phyloP scores from a whole-genome alignment of 1,140 invertebrate species.

The Penaeus japonicus region DNA sequence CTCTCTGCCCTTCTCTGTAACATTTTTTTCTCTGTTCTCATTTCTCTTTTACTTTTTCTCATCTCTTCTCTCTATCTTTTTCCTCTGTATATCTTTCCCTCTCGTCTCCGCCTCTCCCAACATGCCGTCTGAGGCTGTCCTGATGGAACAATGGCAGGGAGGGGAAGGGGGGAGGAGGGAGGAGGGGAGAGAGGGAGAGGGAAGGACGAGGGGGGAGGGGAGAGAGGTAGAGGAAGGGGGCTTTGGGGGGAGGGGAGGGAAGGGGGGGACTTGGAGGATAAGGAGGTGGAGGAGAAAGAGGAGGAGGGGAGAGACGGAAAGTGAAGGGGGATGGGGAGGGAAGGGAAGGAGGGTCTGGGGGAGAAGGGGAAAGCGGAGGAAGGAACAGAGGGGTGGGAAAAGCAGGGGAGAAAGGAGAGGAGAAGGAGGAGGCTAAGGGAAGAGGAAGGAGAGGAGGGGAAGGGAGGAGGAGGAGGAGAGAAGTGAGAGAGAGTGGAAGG shows the following conservation, averaged over 20 bases:
- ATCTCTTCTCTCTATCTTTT: too few relatives aligned
- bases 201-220: neutral
- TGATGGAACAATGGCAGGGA: neutral
- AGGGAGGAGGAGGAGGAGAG: neutral
- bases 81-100: too few relatives aligned
- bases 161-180: neutral
- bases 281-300: neutral
- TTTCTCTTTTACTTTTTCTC: neutral
- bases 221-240: too few relatives aligned
- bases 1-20: neutral
- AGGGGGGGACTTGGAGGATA: neutral
- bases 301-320: neutral
- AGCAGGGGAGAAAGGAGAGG: neutral
- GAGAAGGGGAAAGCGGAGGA: neutral
- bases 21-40: neutral
- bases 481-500: neutral
- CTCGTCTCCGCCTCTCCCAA: neutral
- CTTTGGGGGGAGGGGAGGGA: neutral
- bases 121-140: neutral
- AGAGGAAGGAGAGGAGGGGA: neutral
- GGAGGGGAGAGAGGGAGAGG: neutral
- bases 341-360: neutral
- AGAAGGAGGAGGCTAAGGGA: neutral
- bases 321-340: neutral
- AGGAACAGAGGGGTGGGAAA: neutral